phyloP scores from a whole-genome alignment of 2,888 invertebrate species.

The Trichogramma dendrolimi region DNA sequence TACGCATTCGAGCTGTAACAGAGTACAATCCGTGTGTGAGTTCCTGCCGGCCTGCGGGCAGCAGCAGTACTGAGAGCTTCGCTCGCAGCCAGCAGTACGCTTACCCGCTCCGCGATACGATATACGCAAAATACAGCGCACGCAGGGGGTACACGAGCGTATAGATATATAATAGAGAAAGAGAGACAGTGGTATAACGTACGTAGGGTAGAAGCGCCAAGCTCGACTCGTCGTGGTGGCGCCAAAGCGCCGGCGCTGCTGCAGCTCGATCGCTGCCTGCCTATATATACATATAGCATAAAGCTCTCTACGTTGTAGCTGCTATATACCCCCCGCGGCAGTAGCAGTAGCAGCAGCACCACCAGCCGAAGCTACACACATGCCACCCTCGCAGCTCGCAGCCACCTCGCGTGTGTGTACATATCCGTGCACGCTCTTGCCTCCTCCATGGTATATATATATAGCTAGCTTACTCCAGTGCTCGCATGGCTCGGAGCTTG shows the following conservation, averaged over 20 bases:
- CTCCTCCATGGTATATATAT: background rate
- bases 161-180: too few species aligned
- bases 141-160: too few species aligned
- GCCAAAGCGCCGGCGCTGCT: slow-evolving; percentile 22
- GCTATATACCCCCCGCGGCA: too few species aligned
- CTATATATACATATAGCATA: too few species aligned
- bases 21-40: background rate
- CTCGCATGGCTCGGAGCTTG: background rate
- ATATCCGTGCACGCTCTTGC: background rate
- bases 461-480: background rate
- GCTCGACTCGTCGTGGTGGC: slow-evolving; percentile 14
- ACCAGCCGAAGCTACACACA: too few species aligned
- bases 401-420: slow-evolving; percentile 17
- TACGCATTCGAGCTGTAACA: background rate
- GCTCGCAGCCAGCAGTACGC: slow-evolving; percentile 21
- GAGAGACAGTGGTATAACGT: too few species aligned
- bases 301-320: too few species aligned
- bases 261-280: slow-evolving; percentile 10
- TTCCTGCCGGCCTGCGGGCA: slow-evolving; percentile 15
- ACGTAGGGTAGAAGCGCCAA: too few species aligned
- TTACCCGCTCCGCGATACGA: slow-evolving; percentile 13
- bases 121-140: too few species aligned
- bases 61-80: slow-evolving; percentile 13
- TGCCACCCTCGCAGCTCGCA: background rate
- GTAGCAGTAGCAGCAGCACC: too few species aligned